These are phyloP conservation scores for Garrulus glandarius DNA, from an alignment of 2,797 vertebrate species.

Conservation along the genomic window DNA sequence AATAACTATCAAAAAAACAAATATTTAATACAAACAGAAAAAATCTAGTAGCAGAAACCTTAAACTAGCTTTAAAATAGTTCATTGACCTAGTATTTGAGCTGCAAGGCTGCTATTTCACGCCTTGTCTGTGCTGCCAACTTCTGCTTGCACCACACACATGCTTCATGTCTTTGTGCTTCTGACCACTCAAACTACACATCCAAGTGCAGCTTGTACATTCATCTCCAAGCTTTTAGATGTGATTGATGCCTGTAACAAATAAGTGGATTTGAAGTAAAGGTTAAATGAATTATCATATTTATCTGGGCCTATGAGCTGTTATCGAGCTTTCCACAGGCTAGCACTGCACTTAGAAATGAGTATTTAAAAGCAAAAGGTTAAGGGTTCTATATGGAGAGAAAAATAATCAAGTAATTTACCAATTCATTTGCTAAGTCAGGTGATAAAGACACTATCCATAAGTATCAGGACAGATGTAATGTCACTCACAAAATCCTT, in stretches of 20 bases:
- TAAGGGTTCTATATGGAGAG: neutral
- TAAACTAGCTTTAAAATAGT: neutral
- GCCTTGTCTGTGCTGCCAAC: neutral
- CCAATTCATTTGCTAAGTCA: neutral
- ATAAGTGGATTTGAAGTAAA: constrained; percentile 1
- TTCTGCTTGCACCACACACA: neutral
- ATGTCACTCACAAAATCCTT: neutral
- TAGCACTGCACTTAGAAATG: neutral
- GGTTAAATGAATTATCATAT: constrained; percentile 13
- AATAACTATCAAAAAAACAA: neutral
- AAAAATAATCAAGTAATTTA: neutral
- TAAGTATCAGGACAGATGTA: neutral
- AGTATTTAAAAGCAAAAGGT: neutral
- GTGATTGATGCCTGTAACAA: neutral
- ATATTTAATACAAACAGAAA: neutral
- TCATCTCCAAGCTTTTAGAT: neutral
- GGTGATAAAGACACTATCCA: neutral
- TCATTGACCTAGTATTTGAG: neutral
- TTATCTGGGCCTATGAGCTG: neutral
- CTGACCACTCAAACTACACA: neutral
- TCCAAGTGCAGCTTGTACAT: neutral
- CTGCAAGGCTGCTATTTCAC: constrained; percentile 9
- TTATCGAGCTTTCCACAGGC: neutral
- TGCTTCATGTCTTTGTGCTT: neutral
- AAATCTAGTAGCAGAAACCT: neutral